Evolutionary conservation across 2,888 invertebrate genomes (phyloP).

Genomic region (Spodoptera exigua): DNA sequence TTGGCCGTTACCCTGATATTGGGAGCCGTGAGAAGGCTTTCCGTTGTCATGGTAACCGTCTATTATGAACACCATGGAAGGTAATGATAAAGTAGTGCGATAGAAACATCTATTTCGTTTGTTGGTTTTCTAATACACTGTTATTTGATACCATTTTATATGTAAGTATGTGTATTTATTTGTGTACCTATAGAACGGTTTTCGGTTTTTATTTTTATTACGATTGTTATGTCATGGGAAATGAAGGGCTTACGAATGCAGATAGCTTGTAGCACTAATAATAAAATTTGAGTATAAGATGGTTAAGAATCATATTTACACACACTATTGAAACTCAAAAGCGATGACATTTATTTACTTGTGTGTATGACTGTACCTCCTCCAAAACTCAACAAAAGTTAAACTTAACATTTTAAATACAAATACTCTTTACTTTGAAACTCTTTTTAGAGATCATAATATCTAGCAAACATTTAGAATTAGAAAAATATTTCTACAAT

Average conservation of each 20-base stretch:
- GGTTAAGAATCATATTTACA: constrained; percentile 42
- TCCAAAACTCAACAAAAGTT: too few species aligned
- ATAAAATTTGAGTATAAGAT: constrained; percentile 29
- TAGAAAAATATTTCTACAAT: too few species aligned
- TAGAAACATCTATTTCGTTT: constrained; percentile 37
- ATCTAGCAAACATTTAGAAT: too few species aligned
- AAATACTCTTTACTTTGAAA: too few species aligned
- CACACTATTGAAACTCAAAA: constrained; percentile 48
- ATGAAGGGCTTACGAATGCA: constrained; percentile 36
- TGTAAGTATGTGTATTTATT: constrained; percentile 3
- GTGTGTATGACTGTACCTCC: constrained; percentile 39
- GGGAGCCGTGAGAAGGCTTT: constrained; percentile 65
- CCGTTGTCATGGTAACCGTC: constrained; percentile 64
- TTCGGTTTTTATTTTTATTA: constrained; percentile 27
- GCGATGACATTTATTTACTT: constrained; percentile 52
- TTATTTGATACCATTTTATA: constrained; percentile 37
- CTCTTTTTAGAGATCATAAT: too few species aligned
- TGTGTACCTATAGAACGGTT: constrained; percentile 2
- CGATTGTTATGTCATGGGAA: constrained; percentile 31
- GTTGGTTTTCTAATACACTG: constrained; percentile 30
- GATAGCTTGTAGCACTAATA: constrained; percentile 20
- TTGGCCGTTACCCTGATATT: constrained; percentile 79
- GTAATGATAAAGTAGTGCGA: constrained; percentile 50
- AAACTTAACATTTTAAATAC: too few species aligned
- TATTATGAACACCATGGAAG: constrained; percentile 49